These are phyloP conservation scores for Athene cunicularia DNA, from an alignment of 2,113 vertebrate genomes.

Conservation along the genomic window DNA sequence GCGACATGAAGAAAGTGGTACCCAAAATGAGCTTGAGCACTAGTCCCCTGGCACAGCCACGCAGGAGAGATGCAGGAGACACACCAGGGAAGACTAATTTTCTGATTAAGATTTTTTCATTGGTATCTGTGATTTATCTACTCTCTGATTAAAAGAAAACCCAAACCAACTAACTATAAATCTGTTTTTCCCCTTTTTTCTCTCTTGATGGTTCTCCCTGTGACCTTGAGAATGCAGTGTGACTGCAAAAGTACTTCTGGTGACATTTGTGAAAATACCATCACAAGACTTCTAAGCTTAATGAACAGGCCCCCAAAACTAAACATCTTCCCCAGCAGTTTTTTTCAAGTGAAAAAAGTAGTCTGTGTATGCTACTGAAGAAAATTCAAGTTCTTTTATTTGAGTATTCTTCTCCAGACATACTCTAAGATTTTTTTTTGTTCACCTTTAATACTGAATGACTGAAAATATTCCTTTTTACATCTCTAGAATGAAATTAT, in stretches of 20 bases:
- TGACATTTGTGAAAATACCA: not conserved
- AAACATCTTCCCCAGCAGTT: not conserved
- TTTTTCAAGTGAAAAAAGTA: not conserved
- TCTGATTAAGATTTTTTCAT: not conserved
- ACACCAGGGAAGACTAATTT: not conserved
- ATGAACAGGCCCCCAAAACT: not conserved
- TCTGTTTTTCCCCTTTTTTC: rapidly evolving
- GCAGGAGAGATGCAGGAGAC: not conserved
- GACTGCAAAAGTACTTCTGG: not conserved
- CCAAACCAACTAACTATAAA: too few species aligned
- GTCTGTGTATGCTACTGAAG: not conserved
- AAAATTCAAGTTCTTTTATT: not conserved
- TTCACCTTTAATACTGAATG: not conserved
- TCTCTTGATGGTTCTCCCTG: not conserved
- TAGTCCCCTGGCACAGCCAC: not conserved
- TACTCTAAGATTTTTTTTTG: not conserved
- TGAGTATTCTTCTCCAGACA: not conserved
- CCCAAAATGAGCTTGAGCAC: not conserved
- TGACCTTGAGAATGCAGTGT: not conserved
- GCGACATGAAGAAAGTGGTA: not conserved
- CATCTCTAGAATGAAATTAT: not conserved
- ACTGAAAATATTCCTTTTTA: not conserved
- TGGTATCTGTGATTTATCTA: not conserved
- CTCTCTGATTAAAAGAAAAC: not conserved
- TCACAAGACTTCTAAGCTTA: not conserved